Percentiles rank a stretch among this genome's conserved stretches.
phyloP scores from a whole-genome alignment of 1,140 invertebrate genomes.

The Littorina saxatilis region DNA sequence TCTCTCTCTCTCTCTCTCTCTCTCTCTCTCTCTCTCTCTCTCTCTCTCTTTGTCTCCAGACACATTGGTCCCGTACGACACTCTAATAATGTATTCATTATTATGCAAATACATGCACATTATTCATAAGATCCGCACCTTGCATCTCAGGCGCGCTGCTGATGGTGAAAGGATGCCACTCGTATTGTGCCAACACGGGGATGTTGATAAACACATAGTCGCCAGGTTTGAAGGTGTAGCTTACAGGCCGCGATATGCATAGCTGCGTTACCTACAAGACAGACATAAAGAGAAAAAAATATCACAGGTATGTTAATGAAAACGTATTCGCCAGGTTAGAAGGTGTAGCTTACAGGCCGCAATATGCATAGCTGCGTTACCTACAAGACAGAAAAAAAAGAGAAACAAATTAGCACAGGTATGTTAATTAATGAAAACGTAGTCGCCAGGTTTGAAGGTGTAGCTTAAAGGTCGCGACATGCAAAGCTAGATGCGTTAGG shows the following conservation, averaged over 20 bases:
- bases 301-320: constrained; percentile 92
- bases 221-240: constrained; percentile 93
- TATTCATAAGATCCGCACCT: constrained; percentile 78
- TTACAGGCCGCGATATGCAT: constrained; percentile 87
- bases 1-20: too few relatives aligned
- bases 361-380: constrained; percentile 83
- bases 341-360: constrained; percentile 89
- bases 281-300: background rate
- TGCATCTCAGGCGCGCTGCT: constrained; percentile 96
- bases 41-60: background rate
- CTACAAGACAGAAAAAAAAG: constrained; percentile 45
- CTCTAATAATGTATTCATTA: background rate
- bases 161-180: constrained; percentile 98
- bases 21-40: background rate
- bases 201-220: constrained; percentile 97
- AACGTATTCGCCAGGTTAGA: constrained; percentile 94
- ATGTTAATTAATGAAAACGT: constrained; percentile 94
- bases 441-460: constrained; percentile 94
- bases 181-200: constrained; percentile 92
- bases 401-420: constrained; percentile 77
- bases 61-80: too few relatives aligned
- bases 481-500: constrained; percentile 73
- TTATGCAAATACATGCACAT: too few relatives aligned
- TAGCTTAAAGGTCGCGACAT: constrained; percentile 91
- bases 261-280: constrained; percentile 74